Percentiles rank a stretch among this genome's conserved stretches.
Evolutionary conservation across 1,140 invertebrate species (phyloP).

Genomic region (Campodea augens): DNA sequence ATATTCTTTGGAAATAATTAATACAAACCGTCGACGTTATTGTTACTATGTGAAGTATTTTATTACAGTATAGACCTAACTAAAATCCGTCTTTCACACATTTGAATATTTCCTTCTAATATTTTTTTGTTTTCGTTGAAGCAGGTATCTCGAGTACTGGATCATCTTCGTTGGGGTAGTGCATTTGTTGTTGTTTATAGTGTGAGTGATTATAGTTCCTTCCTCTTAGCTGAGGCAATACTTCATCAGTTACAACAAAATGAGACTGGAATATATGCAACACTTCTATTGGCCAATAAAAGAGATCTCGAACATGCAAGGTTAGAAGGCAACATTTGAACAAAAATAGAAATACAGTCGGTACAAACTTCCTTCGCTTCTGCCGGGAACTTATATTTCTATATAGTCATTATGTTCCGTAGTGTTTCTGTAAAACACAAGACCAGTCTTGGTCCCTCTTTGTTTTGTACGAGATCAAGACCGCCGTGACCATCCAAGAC

Average conservation of each 20-base stretch:
- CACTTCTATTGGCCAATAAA: constrained; percentile 58
- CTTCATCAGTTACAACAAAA: constrained; percentile 46
- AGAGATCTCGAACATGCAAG: constrained; percentile 60
- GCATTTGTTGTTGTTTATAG: constrained; percentile 71
- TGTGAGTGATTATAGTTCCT: constrained; percentile 50
- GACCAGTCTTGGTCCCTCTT: no score
- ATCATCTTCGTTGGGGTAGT: constrained; percentile 62
- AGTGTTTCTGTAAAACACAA: no score
- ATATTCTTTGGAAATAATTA: no score
- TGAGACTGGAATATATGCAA: constrained; percentile 44
- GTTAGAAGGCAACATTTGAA: constrained; percentile 27
- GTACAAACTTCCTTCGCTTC: no score
- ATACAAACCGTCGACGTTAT: no score
- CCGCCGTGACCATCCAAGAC: no score
- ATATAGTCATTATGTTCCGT: no score
- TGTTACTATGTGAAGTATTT: no score
- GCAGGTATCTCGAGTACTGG: no score
- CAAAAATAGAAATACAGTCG: no score
- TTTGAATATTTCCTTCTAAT: constrained; percentile 1
- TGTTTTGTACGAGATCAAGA: no score
- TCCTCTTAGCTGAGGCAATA: constrained; percentile 48
- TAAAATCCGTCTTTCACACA: constrained; percentile 6
- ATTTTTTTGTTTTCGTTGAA: constrained; percentile 4
- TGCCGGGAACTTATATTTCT: no score
- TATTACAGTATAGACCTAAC: constrained; percentile 1